Evolutionary conservation across 2,888 invertebrate species (phyloP), one percentile per base, ranked within the genome.

Genomic region (Drosophila percnosoma): DNA sequence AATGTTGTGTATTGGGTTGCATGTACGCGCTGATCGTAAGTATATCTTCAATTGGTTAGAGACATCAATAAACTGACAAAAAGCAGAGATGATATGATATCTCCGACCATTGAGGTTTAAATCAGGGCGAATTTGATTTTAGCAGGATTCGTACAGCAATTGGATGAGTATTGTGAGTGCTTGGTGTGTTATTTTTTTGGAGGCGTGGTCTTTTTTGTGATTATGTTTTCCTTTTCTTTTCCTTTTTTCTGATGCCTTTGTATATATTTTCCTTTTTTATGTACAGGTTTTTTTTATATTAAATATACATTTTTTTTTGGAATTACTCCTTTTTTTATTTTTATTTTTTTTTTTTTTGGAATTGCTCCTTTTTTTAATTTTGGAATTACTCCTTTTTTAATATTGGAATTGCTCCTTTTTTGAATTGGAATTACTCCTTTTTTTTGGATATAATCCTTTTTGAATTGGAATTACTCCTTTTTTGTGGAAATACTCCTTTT

Each of bases 361-460:
- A 33, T 78, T 66, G 6, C 57, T 77, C 55, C 49, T 71, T 69
- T 61, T 70, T 70, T 64, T 70, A 18, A 1, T 53, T 49, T 29
- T 59, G 63, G 68, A 63, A 15, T 62, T 68, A 29, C 58, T 76
- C 49, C 62, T 75, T 68, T 78, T 80, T 78, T 70, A 40, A 13
- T 42, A 0, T 34, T 70, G 69, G 71, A 68, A 33, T 74, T 71
- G 53, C 62, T 81, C 77, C 68, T 79, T 77, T 84, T 81, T 79
- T 68, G 61, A 69, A 59, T 68, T 69, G 55, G 67, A 80, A 60
- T 75, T 67, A 8, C 67, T 76, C 70, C 53, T 53, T 53, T 53
- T 49, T 53, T 53, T 27, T 55, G 55, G 55, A 40, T n/a, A 15
- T 10, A 15, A n/a, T 55, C 55, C 67, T 80, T 70, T 80, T 42